Base-by-base conservation (phyloP, 1,140 invertebrate species). In the Neomicropteryx cornuta region DNA sequence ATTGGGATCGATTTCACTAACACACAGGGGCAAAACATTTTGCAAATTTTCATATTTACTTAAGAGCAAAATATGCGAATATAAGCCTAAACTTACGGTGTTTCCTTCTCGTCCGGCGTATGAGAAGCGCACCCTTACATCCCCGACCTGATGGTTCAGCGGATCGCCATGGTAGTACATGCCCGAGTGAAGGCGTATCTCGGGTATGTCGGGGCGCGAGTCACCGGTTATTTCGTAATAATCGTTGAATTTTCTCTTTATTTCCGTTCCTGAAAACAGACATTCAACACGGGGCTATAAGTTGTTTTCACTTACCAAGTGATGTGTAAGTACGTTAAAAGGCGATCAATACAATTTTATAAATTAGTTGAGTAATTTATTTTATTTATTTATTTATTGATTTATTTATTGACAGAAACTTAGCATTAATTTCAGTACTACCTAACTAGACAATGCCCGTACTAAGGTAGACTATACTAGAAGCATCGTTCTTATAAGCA, bases 121-220 rank as follows among this genome's bases (percentile, higher is more conserved):
- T 18, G 83, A 84, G 56, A 90, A 87, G 54, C 87, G 79, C 43
- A 91, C 71, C 30, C 87, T 65, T 31, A 88, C 68, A 56, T 91
- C 87, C 18, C 87, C 87, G 14, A 89, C 75, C 66, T 86, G 71
- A 34, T 87, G 84, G 55, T 87, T 76, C 64, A 83, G 79, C n/a
- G 89, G 76, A 30, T 75, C 66, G 8, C 80, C 79, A 45, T 88
- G 84, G 55, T 88, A 90, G 56, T 89, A 91, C 24, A 88, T 72
- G 3, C 85, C 86, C 32, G 84, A 76, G 53, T 91, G 87, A 46
- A 91, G 70, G 62, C 89, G 90, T 2, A 89, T 84, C 47, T 86
- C 80, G 48, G 58, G 71, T 29, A 79, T 70, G 36, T 88, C 84
- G 1, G 87, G 87, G 46, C 85, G 66, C 40, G 87, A 81, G 53